Evolutionary conservation across 2,888 invertebrate species (phyloP), one percentile per base, ranked within the genome.

Genomic region (Tethea ocularis): DNA sequence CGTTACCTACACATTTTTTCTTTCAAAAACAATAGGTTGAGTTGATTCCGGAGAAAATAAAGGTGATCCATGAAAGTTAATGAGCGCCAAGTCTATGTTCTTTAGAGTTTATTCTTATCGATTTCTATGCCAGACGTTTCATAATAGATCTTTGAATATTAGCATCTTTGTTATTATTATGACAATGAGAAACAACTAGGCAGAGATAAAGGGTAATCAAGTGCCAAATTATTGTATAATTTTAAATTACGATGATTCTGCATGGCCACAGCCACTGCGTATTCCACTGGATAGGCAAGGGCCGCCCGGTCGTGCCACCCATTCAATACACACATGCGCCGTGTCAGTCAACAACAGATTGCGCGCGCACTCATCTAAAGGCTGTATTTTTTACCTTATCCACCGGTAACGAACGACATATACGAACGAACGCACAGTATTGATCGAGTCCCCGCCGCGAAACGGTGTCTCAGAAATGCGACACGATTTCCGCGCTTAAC

Each of bases 361-460:
- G 91, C 88, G 89, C 89, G 89, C 91, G 91, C 90, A 89, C 80
- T 86, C 84, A 82, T 84, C 79, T 69, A 75, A 67, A 72, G 77
- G 74, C 78, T 78, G 78, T 84, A 78, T 86, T 87, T 87, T 87
- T 86, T 86, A 79, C 85, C 82, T 82, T 84, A 87, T 84, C 83
- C 84, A 80, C 85, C 84, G 84, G 83, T 80, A 78, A 71, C 80
- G 75, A 78, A 71, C 80, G 75, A 82, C 77, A 72, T 69, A 72
- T 73, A 54, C 54, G 52, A 53, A 33, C 54, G 70, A 72, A 71
- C 75, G 70, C 67, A 15, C 81, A 91, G 91, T 91, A 91, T 91
- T 91, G 91, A 91, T 91, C 91, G 91, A 82, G 87, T 84, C 80
- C 82, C 76, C 81, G 86, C 82, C 86, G 83, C 80, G 87, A 77